Conservation (phyloP, 1,140 invertebrate species). For the Melitaea cinxia region DNA sequence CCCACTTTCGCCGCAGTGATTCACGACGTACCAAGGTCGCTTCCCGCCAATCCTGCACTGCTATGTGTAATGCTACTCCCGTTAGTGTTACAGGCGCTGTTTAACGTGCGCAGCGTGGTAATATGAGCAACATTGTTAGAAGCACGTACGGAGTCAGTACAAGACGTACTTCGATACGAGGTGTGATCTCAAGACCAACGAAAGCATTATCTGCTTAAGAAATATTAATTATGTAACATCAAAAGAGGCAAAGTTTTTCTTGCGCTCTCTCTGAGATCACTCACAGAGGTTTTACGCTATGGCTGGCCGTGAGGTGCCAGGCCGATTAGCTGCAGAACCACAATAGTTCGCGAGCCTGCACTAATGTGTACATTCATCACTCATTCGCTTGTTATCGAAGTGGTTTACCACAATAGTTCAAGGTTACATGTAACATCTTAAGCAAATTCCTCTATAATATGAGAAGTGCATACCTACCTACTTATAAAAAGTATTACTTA, state of each 20-base stretch:
- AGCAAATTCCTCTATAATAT: background rate
- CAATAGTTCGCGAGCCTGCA: constrained; percentile 33
- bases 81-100: constrained; percentile 21
- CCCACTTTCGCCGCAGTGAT: constrained; percentile 80
- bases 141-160: background rate
- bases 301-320: constrained; percentile 37
- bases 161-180: background rate
- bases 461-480: too few relatives aligned
- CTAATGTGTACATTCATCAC: constrained; percentile 35
- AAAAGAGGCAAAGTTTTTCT: background rate
- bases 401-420: constrained; percentile 40
- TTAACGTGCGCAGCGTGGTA: background rate
- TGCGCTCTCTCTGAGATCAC: background rate
- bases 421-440: constrained; percentile 31
- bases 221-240: background rate
- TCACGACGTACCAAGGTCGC: constrained; percentile 71
- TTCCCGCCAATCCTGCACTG: constrained; percentile 61
- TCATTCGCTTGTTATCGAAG: constrained; percentile 30
- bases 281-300: constrained; percentile 18
- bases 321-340: constrained; percentile 37
- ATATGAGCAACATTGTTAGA: background rate
- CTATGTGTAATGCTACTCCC: constrained; percentile 18
- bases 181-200: background rate
- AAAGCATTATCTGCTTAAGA: background rate
- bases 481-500: too few relatives aligned